phyloP scores from a whole-genome alignment of 2,113 vertebrate species.

The Centropus unirufus region DNA sequence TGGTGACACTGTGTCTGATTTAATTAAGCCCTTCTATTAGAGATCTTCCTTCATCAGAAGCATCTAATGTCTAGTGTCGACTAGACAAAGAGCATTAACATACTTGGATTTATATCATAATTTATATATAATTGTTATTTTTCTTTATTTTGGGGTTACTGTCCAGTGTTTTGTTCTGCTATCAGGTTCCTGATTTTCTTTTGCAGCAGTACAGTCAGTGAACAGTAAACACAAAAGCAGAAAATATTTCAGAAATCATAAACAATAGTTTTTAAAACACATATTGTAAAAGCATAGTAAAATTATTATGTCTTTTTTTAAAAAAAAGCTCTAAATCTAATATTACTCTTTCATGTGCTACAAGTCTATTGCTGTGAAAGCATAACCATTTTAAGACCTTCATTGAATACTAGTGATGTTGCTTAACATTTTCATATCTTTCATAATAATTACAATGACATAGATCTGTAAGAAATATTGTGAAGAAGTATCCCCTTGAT shows the following conservation, averaged over 20 bases:
- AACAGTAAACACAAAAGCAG: neutral
- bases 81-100: neutral
- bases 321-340: neutral
- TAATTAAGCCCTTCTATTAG: neutral
- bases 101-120: neutral
- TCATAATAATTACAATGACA: neutral
- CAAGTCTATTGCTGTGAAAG: neutral
- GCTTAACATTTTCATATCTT: neutral
- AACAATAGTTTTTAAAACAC: neutral
- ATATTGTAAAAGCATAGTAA: neutral
- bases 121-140: neutral
- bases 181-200: neutral
- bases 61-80: rapidly evolving
- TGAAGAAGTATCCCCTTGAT: neutral
- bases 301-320: neutral
- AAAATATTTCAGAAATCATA: neutral
- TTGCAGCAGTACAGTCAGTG: neutral
- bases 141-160: neutral
- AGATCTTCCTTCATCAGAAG: neutral
- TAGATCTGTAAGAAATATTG: neutral
- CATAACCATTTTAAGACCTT: neutral
- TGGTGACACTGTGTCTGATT: too few species aligned
- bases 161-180: neutral
- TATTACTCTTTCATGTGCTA: neutral
- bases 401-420: neutral